Evolutionary conservation across 2,797 vertebrate species (phyloP).

Genomic region (Caiman crocodilus): DNA sequence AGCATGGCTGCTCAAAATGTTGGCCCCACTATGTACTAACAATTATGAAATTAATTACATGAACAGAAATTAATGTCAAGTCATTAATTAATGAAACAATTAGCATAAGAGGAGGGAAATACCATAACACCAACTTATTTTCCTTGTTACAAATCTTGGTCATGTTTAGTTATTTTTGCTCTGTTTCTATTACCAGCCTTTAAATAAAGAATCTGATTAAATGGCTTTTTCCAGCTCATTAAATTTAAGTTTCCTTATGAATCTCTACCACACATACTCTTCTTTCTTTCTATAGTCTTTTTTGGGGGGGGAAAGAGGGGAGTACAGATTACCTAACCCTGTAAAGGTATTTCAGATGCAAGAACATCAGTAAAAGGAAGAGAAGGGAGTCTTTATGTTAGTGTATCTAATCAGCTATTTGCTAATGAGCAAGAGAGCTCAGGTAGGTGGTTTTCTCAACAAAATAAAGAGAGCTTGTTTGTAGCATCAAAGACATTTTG

Average conservation of each 20-base stretch:
- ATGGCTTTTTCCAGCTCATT: background rate
- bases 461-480: background rate
- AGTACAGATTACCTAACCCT: background rate
- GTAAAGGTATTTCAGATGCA: background rate
- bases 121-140: background rate
- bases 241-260: background rate
- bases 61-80: too few species aligned
- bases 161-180: rapidly evolving
- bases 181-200: background rate
- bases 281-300: background rate
- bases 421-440: background rate
- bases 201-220: background rate
- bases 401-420: background rate
- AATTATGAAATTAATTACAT: too few species aligned
- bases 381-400: background rate
- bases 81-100: background rate
- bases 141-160: background rate
- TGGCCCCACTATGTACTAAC: too few species aligned
- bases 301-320: background rate
- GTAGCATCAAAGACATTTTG: background rate
- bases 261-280: background rate
- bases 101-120: background rate
- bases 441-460: background rate
- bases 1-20: too few species aligned
- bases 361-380: background rate